Evolutionary conservation across 2,888 invertebrate species (phyloP).

Genomic region (Zygaena filipendulae): DNA sequence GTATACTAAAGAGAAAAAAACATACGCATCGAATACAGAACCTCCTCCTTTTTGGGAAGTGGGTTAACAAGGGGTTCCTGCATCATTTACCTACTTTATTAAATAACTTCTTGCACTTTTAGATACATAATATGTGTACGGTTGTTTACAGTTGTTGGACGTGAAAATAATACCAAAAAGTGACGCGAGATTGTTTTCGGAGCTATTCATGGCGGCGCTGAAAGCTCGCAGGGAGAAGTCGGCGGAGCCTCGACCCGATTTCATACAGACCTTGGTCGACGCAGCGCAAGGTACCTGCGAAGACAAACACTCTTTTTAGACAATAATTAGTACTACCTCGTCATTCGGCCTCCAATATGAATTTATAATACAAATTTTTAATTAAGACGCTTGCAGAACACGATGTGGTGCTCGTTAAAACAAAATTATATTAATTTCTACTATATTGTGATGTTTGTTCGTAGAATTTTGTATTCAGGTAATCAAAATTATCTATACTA

Average conservation of each 20-base stretch:
- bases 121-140: background rate
- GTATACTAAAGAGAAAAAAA: too few relatives aligned
- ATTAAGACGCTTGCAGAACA: too few relatives aligned
- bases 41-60: too few relatives aligned
- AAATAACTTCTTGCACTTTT: background rate
- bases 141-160: slow-evolving; percentile 24
- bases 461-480: too few relatives aligned
- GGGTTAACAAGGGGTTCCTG: too few relatives aligned
- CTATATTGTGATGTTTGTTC: too few relatives aligned
- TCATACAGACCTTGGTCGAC: slow-evolving; percentile 37
- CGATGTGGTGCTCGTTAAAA: too few relatives aligned
- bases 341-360: background rate
- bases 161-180: slow-evolving; percentile 32
- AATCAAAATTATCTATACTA: too few relatives aligned
- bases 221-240: slow-evolving; percentile 28
- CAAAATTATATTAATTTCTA: too few relatives aligned
- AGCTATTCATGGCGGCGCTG: slow-evolving; percentile 35
- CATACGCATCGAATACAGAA: too few relatives aligned
- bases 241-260: slow-evolving; percentile 31
- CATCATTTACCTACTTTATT: too few relatives aligned
- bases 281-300: slow-evolving; percentile 26
- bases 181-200: slow-evolving; percentile 32
- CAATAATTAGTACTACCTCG: background rate
- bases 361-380: slow-evolving; percentile 1
- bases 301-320: background rate